phyloP scores from a whole-genome alignment of 2,888 invertebrate genomes.

The Polyommatus icarus region DNA sequence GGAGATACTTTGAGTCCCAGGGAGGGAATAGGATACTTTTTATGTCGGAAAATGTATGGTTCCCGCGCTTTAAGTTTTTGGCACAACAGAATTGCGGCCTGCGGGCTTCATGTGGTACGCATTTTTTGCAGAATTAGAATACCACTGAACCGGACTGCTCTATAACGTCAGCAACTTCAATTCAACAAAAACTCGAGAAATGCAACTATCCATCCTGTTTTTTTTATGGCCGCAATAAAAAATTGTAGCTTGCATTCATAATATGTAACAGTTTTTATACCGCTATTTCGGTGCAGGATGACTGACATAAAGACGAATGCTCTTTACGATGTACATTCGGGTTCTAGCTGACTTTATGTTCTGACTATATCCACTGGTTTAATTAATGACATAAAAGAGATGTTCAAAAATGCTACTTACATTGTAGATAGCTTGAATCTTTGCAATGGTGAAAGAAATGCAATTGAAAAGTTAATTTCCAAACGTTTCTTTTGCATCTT shows the following conservation, averaged over 20 bases:
- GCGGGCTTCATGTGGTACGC: no score
- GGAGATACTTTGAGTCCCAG: no score
- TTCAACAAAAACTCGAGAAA: constrained; percentile 1
- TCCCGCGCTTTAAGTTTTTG: no score
- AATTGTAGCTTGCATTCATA: constrained; percentile 11
- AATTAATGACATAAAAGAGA: not conserved
- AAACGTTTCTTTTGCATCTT: no score
- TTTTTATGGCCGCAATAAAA: constrained; percentile 20
- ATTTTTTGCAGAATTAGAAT: no score
- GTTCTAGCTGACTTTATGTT: not conserved
- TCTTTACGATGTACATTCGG: constrained; percentile 15
- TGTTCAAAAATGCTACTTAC: not conserved
- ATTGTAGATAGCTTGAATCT: not conserved
- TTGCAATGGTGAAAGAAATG: not conserved
- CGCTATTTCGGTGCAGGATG: not conserved
- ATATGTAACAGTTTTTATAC: constrained; percentile 22
- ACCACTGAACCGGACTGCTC: not conserved
- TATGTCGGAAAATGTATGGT: no score
- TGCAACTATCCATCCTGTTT: constrained; percentile 7
- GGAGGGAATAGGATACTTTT: no score
- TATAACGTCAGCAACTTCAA: not conserved
- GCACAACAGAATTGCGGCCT: no score
- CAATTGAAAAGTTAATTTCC: no score
- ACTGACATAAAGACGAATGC: not conserved
- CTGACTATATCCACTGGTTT: not conserved